Conservation (phyloP, 2,113 vertebrate genomes). For the Columba janthina region DNA sequence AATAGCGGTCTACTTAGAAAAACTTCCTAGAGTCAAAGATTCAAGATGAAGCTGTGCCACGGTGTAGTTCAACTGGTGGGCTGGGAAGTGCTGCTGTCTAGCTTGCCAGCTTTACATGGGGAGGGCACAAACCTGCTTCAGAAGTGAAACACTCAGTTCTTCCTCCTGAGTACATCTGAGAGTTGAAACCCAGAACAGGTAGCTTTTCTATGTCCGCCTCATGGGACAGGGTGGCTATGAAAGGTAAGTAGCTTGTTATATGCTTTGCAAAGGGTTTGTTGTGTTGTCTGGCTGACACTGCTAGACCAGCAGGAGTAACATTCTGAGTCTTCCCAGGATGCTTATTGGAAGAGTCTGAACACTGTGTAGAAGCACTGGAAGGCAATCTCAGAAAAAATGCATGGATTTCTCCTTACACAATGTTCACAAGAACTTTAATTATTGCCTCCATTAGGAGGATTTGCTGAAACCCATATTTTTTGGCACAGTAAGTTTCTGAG, state of each 20-base stretch:
- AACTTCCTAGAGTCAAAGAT: background rate
- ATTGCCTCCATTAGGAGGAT: background rate
- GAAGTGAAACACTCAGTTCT: background rate
- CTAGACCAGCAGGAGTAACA: background rate
- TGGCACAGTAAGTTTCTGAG: background rate
- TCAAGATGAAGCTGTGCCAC: background rate
- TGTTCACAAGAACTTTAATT: background rate
- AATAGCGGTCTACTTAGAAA: background rate
- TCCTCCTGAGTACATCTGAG: background rate
- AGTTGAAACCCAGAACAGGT: background rate
- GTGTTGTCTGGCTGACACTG: background rate
- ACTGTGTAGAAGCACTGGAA: background rate
- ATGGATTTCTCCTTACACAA: background rate
- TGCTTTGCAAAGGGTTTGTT: background rate
- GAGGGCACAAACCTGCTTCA: background rate
- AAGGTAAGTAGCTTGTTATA: background rate
- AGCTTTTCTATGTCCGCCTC: rapidly evolving
- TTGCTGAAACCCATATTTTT: background rate
- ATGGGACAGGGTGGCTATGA: background rate
- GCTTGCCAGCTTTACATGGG: background rate
- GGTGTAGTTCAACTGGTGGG: background rate
- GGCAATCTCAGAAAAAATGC: background rate
- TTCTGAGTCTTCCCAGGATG: background rate
- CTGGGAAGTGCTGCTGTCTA: background rate
- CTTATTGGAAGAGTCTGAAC: background rate